phyloP scores from a whole-genome alignment of 2,113 vertebrate genomes.

The Mirounga angustirostris region DNA sequence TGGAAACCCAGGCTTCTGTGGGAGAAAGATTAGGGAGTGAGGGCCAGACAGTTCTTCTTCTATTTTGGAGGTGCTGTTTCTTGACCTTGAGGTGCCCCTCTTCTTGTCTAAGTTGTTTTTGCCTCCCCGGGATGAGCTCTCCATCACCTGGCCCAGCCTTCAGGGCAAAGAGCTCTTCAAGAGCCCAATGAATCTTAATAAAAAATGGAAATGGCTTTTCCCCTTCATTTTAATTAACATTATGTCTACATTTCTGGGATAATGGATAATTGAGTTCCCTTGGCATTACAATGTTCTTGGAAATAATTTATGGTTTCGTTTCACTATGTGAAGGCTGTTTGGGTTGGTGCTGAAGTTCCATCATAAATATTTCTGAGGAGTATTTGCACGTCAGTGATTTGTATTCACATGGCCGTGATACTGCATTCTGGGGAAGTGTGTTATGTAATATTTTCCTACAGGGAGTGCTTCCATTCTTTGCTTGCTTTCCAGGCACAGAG shows the following conservation, averaged over 20 bases:
- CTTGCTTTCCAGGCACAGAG: not conserved
- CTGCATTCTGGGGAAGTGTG: slow-evolving; percentile 57
- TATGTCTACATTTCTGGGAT: slow-evolving; percentile 89
- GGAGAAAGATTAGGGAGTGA: not conserved
- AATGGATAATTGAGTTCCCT: slow-evolving; percentile 92
- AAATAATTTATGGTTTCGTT: slow-evolving; percentile 89
- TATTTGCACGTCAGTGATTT: slow-evolving; percentile 80
- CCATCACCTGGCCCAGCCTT: slow-evolving; percentile 86
- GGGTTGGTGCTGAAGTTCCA: slow-evolving; percentile 84
- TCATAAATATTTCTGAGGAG: slow-evolving; percentile 87
- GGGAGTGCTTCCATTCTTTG: not conserved
- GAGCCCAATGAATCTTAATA: slow-evolving; percentile 89
- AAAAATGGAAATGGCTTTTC: slow-evolving; percentile 91
- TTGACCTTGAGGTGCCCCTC: slow-evolving; percentile 49
- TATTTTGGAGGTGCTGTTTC: not conserved
- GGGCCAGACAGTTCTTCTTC: not conserved
- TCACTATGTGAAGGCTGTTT: slow-evolving; percentile 87
- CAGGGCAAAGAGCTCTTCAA: slow-evolving; percentile 83
- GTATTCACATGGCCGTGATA: slow-evolving; percentile 52
- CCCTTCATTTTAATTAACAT: slow-evolving; percentile 93
- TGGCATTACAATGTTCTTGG: slow-evolving; percentile 91
- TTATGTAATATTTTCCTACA: slow-evolving; percentile 21
- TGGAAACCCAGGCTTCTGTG: not conserved
- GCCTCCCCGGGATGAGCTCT: slow-evolving; percentile 60
- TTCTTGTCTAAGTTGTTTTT: slow-evolving; percentile 26